Evolutionary conservation across 2,113 vertebrate species (phyloP).

Genomic region (Progne subis): DNA sequence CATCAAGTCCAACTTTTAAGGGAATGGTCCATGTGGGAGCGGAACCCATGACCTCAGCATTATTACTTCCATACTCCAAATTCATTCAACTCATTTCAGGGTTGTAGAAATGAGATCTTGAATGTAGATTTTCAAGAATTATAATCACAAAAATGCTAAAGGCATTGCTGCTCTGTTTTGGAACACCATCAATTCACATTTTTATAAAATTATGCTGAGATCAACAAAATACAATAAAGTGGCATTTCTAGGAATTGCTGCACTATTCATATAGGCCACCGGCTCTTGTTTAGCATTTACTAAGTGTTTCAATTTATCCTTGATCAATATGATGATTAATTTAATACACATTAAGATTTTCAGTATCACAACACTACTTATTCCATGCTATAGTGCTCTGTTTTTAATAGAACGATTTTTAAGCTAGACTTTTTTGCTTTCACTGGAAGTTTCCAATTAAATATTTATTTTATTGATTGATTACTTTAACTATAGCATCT

Average conservation of each 20-base stretch:
- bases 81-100: neutral
- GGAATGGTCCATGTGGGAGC: neutral
- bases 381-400: neutral
- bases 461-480: neutral
- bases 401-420: neutral
- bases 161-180: neutral
- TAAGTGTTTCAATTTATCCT: neutral
- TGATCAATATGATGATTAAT: neutral
- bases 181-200: neutral
- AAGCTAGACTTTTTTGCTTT: neutral
- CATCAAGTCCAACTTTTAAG: neutral
- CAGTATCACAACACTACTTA: neutral
- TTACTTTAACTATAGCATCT: neutral
- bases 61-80: neutral
- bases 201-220: neutral
- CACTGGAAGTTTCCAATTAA: neutral
- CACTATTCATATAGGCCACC: neutral
- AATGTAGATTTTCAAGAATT: neutral
- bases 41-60: rapidly evolving
- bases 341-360: neutral
- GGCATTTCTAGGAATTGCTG: neutral
- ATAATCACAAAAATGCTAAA: neutral
- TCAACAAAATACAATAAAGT: neutral
- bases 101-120: no score
- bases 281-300: neutral